Percentiles rank a stretch among this genome's conserved stretches.
phyloP scores from a whole-genome alignment of 92 coral and sea anemone species.

The Anthopleura xanthogrammica region DNA sequence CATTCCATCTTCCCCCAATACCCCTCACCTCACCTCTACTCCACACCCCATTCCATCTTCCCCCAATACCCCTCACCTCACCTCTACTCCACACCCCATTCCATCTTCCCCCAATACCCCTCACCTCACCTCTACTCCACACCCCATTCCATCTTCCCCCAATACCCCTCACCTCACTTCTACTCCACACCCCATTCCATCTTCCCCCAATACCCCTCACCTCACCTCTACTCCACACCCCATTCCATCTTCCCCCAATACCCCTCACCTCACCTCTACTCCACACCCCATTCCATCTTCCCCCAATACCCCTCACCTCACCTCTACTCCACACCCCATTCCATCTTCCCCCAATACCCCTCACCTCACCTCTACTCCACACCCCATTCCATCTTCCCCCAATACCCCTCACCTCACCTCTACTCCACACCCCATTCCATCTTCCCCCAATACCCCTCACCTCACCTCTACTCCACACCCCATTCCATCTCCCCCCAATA shows the following conservation, averaged over 20 bases:
- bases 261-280: too few relatives aligned
- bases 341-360: neutral
- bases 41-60: too few relatives aligned
- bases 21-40: too few relatives aligned
- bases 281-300: neutral
- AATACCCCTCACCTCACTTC: neutral
- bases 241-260: too few relatives aligned
- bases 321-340: neutral
- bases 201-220: neutral
- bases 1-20: neutral
- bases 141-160: neutral
- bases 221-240: too few relatives aligned
- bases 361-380: too few relatives aligned
- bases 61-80: too few relatives aligned
- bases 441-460: too few relatives aligned
- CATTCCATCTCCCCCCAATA: neutral
- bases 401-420: neutral
- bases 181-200: too few relatives aligned
- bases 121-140: neutral
- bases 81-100: neutral
- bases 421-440: too few relatives aligned
- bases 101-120: neutral
- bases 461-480: too few relatives aligned
- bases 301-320: neutral
- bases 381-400: neutral